Percentiles rank a stretch among this genome's conserved stretches.
Conservation (phyloP, 2,113 vertebrate genomes). For the Leucoraja erinaceus region DNA sequence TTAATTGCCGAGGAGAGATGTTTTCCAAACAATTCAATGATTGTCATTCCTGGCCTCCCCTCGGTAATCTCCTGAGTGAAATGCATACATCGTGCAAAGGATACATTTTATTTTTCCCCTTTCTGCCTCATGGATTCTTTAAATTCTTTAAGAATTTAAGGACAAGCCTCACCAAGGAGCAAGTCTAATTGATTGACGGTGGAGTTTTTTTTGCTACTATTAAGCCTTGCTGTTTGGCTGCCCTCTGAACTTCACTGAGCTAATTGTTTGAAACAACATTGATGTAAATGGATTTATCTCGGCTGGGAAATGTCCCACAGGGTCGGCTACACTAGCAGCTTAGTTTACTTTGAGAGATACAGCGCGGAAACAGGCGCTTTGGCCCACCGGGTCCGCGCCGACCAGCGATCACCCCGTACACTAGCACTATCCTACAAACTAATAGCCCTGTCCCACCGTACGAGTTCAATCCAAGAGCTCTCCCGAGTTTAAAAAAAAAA, state of each 20-base stretch:
- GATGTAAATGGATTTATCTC: slow-evolving; percentile 63
- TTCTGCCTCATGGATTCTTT: slow-evolving; percentile 51
- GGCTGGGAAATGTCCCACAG: slow-evolving; percentile 54
- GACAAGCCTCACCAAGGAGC: slow-evolving; percentile 54
- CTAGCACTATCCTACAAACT: too few species aligned
- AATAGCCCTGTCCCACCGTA: too few species aligned
- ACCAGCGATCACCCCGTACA: too few species aligned
- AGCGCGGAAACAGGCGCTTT: too few species aligned
- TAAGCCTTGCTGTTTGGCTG: slow-evolving; percentile 65
- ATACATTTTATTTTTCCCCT: slow-evolving; percentile 4
- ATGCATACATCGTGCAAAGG: background rate
- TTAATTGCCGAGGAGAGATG: slow-evolving; percentile 38
- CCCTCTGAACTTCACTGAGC: slow-evolving; percentile 59
- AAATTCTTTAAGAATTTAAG: slow-evolving; percentile 57
- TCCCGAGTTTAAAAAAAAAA: too few species aligned
- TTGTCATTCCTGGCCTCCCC: slow-evolving; percentile 26
- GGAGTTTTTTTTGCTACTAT: slow-evolving; percentile 66
- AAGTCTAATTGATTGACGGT: slow-evolving; percentile 68
- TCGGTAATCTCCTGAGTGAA: slow-evolving; percentile 34
- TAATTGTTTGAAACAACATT: slow-evolving; percentile 63
- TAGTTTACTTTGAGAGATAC: too few species aligned
- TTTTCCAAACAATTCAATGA: slow-evolving; percentile 24
- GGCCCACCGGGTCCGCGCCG: too few species aligned
- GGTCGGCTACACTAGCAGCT: slow-evolving; percentile 41
- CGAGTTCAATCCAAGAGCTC: too few species aligned